Conservation (phyloP, 1,140 invertebrate species). For the Drosophila ananassae region DNA sequence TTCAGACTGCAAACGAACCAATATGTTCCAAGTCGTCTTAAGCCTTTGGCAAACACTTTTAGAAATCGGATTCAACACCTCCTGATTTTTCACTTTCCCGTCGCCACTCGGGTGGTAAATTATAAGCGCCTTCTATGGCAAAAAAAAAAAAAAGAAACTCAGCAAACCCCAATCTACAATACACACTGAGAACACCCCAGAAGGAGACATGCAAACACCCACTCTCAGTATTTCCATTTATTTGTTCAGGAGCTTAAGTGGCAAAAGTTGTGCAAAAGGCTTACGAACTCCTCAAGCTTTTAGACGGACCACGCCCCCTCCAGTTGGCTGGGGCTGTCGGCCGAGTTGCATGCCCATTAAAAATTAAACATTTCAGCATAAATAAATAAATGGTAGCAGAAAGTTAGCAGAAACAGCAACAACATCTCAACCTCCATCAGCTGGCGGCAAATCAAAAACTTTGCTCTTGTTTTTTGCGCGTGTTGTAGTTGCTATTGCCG, state of each 20-base stretch:
- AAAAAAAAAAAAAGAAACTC: conserved; percentile 33
- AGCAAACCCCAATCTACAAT: conserved; percentile 36
- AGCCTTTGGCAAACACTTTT: not conserved
- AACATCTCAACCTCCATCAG: conserved; percentile 42
- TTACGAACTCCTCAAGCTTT: conserved; percentile 66
- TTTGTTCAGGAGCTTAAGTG: conserved; percentile 76
- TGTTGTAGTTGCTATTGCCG: conserved; percentile 25
- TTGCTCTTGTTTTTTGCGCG: conserved; percentile 12
- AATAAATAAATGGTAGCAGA: conserved; percentile 73
- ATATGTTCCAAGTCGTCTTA: not conserved
- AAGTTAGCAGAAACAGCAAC: conserved; percentile 54
- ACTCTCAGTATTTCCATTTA: conserved; percentile 47
- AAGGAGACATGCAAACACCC: conserved; percentile 7
- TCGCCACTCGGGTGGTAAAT: conserved; percentile 46
- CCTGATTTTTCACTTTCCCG: conserved; percentile 21
- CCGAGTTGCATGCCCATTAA: conserved; percentile 76
- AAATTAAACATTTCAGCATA: conserved; percentile 77
- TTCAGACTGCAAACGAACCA: not conserved
- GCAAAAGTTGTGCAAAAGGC: conserved; percentile 80
- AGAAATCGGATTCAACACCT: not conserved
- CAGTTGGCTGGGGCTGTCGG: not conserved
- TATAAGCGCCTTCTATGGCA: conserved; percentile 53
- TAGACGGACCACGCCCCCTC: conserved; percentile 16
- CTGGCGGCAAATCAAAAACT: conserved; percentile 74
- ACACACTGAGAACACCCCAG: conserved; percentile 4